A percentile compares a stretch with the other conserved stretches of the same genome.
phyloP scores from a whole-genome alignment of 1,140 invertebrate genomes.

The Harlomillsia oculata region DNA sequence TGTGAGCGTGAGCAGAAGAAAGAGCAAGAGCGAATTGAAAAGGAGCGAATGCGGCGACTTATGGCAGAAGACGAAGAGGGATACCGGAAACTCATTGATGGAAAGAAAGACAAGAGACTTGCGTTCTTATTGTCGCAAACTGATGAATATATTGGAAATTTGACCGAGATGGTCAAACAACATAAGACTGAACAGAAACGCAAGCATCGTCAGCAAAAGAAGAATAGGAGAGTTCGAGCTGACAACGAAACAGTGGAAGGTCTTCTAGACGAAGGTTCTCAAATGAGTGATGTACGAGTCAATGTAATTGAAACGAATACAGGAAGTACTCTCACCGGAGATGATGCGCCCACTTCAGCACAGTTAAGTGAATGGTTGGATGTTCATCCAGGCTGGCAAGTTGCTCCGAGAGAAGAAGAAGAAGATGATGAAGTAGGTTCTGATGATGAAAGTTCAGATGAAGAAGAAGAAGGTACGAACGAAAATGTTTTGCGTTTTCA shows the following conservation, averaged over 20 bases:
- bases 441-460: slow-evolving; percentile 26
- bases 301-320: slow-evolving; percentile 53
- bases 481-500: no score
- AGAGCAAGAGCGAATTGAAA: slow-evolving; percentile 59
- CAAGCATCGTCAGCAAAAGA: slow-evolving; percentile 40
- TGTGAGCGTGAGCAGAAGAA: slow-evolving; percentile 61
- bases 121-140: slow-evolving; percentile 59
- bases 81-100: slow-evolving; percentile 55
- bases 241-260: slow-evolving; percentile 26
- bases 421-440: slow-evolving; percentile 37
- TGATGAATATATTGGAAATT: slow-evolving; percentile 58
- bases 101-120: slow-evolving; percentile 62
- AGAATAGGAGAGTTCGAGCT: slow-evolving; percentile 35
- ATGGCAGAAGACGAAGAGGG: slow-evolving; percentile 45
- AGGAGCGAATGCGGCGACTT: slow-evolving; percentile 56
- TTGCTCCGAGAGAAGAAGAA: slow-evolving; percentile 45
- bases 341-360: slow-evolving; percentile 50
- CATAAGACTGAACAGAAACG: slow-evolving; percentile 44
- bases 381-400: slow-evolving; percentile 47
- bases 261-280: slow-evolving; percentile 26
- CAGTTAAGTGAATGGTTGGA: slow-evolving; percentile 47
- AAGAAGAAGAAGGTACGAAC: slow-evolving; percentile 35
- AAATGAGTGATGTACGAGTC: slow-evolving; percentile 41
- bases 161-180: slow-evolving; percentile 52
- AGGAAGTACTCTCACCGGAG: slow-evolving; percentile 47